These are phyloP conservation scores for Symphodus melops DNA, from an alignment of 2,113 vertebrate species.

Conservation along the genomic window DNA sequence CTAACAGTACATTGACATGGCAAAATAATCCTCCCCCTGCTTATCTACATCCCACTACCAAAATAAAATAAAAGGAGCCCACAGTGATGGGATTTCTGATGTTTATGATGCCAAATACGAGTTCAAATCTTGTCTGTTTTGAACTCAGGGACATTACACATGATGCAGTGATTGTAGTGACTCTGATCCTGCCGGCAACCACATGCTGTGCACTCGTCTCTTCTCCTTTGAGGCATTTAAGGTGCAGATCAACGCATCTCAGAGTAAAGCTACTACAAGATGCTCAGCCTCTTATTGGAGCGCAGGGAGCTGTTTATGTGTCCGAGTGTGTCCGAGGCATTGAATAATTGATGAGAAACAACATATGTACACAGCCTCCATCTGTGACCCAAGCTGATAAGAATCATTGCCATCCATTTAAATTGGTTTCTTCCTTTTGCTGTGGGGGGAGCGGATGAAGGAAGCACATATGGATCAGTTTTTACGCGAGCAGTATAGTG, in stretches of 20 bases:
- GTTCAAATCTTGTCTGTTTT: background rate
- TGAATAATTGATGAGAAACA: slow-evolving; percentile 63
- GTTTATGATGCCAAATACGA: slow-evolving; percentile 1
- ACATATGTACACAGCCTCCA: slow-evolving; percentile 28
- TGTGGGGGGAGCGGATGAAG: background rate
- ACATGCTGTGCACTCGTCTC: background rate
- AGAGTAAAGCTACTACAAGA: slow-evolving; percentile 18
- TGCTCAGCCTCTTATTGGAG: slow-evolving; percentile 6
- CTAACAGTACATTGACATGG: slow-evolving; percentile 7
- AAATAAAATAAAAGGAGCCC: slow-evolving; percentile 1
- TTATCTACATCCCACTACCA: slow-evolving; percentile 15
- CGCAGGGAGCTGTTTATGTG: slow-evolving; percentile 32
- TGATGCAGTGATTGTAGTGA: background rate
- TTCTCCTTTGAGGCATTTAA: background rate
- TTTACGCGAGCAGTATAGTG: slow-evolving; percentile 15
- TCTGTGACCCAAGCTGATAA: slow-evolving; percentile 54
- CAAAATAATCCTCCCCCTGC: slow-evolving; percentile 19
- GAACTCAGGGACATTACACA: slow-evolving; percentile 5
- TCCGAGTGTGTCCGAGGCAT: background rate
- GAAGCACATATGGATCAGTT: slow-evolving; percentile 24
- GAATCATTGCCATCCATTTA: slow-evolving; percentile 34
- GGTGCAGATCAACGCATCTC: background rate
- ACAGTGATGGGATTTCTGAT: background rate
- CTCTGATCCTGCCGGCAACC: background rate
- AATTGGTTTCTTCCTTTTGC: slow-evolving; percentile 44